Percentiles rank a stretch among this genome's conserved stretches.
Evolutionary conservation across 2,888 invertebrate genomes (phyloP).

Genomic region (Phortica magna): DNA sequence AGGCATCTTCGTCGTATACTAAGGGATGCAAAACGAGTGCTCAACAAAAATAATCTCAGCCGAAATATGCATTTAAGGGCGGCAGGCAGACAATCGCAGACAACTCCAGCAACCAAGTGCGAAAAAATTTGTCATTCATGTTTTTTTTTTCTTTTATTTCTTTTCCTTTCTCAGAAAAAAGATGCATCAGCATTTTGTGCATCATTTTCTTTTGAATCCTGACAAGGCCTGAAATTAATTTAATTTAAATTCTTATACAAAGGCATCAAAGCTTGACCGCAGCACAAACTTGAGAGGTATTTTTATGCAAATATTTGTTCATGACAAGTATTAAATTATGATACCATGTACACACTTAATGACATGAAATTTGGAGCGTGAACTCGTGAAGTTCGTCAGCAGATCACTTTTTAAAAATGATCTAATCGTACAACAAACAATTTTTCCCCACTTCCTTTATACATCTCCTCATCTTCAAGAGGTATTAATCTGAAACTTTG

Average conservation of each 20-base stretch:
- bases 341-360: background rate
- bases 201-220: conserved; percentile 50
- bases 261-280: too few relatives aligned
- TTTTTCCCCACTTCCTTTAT: too few relatives aligned
- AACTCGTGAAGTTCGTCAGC: too few relatives aligned
- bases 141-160: conserved; percentile 12
- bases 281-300: background rate
- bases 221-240: conserved; percentile 3
- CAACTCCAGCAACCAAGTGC: conserved; percentile 9
- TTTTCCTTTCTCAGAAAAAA: background rate
- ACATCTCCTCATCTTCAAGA: too few relatives aligned
- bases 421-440: too few relatives aligned
- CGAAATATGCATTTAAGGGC: background rate
- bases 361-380: background rate
- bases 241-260: conserved; percentile 15
- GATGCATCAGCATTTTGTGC: conserved; percentile 21
- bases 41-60: background rate
- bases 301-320: background rate
- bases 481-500: too few relatives aligned
- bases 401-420: too few relatives aligned
- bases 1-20: background rate
- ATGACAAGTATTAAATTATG: background rate
- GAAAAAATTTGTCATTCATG: conserved; percentile 27
- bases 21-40: conserved; percentile 7
- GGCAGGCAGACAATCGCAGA: background rate